phyloP scores from a whole-genome alignment of 1,140 invertebrate genomes.

The Colletes gigas region DNA sequence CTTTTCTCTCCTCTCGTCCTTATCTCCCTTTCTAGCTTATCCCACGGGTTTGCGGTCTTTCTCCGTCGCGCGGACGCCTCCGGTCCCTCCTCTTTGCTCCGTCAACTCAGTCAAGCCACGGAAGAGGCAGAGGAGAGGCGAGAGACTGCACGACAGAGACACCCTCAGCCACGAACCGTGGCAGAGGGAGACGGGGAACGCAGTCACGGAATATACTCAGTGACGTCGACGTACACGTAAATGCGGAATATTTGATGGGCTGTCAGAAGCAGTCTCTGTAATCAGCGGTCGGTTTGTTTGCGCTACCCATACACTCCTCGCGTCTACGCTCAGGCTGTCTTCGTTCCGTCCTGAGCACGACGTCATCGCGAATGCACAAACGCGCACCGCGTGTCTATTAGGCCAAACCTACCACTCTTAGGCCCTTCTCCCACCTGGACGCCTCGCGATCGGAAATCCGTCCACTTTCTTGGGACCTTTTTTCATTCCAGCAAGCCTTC shows the following conservation, averaged over 20 bases:
- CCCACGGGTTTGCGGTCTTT: slow-evolving; percentile 16
- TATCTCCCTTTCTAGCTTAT: slow-evolving; percentile 24
- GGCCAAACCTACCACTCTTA: not conserved
- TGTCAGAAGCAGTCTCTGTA: slow-evolving; percentile 81
- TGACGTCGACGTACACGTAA: slow-evolving; percentile 79
- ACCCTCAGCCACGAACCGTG: not conserved
- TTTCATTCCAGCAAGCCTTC: too few relatives aligned
- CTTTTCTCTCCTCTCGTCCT: slow-evolving; percentile 8
- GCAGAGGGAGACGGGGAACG: slow-evolving; percentile 60
- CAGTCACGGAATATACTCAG: slow-evolving; percentile 77
- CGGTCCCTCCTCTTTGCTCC: slow-evolving; percentile 29
- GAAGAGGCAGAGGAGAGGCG: slow-evolving; percentile 48
- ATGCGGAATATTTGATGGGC: slow-evolving; percentile 80
- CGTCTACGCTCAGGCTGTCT: slow-evolving; percentile 63
- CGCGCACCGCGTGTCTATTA: slow-evolving; percentile 9
- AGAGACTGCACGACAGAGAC: slow-evolving; percentile 28
- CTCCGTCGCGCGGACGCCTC: slow-evolving; percentile 11
- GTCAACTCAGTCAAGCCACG: slow-evolving; percentile 51
- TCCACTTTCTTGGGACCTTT: too few relatives aligned
- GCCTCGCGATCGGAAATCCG: not conserved
- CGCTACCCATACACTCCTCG: slow-evolving; percentile 71
- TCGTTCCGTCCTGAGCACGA: slow-evolving; percentile 52
- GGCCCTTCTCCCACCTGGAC: too few relatives aligned
- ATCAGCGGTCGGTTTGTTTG: slow-evolving; percentile 80
- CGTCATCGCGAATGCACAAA: slow-evolving; percentile 16